phyloP scores from a whole-genome alignment of 2,888 invertebrate genomes.

The Brachyptera risi region DNA sequence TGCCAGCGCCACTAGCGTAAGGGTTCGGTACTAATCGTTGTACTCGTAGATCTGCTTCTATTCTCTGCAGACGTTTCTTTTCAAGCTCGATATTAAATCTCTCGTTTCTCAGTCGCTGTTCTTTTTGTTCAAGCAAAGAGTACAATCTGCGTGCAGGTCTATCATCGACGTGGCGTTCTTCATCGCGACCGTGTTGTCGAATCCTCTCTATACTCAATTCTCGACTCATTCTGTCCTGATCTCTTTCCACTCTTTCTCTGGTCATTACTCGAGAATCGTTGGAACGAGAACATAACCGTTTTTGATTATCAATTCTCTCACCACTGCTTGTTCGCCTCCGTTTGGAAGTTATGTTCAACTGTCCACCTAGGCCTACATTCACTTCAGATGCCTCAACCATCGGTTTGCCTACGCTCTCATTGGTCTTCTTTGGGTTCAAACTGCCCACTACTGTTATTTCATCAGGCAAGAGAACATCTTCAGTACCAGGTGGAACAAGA shows the following conservation, averaged over 20 bases:
- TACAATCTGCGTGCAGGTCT: background rate
- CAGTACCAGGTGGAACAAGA: conserved; percentile 9
- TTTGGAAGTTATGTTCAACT: no score
- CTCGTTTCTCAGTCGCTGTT: background rate
- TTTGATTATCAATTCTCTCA: background rate
- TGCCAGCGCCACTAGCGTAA: background rate
- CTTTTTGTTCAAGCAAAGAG: background rate
- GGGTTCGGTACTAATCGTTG: no score
- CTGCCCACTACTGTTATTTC: background rate
- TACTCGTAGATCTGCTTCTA: background rate
- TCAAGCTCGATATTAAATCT: background rate
- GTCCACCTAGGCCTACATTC: no score
- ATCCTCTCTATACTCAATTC: conserved; percentile 11
- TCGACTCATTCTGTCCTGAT: conserved; percentile 12
- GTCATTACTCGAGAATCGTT: background rate
- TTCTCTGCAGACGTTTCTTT: background rate
- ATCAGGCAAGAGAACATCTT: conserved; percentile 7
- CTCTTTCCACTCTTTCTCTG: background rate
- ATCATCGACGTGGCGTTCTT: background rate
- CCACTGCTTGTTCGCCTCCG: background rate
- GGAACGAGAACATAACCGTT: background rate
- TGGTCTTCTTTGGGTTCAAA: no score
- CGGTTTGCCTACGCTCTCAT: no score
- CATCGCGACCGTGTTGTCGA: background rate
- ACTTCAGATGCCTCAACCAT: no score